Conservation (phyloP, 1,140 invertebrate genomes). For the Fopius arisanus region DNA sequence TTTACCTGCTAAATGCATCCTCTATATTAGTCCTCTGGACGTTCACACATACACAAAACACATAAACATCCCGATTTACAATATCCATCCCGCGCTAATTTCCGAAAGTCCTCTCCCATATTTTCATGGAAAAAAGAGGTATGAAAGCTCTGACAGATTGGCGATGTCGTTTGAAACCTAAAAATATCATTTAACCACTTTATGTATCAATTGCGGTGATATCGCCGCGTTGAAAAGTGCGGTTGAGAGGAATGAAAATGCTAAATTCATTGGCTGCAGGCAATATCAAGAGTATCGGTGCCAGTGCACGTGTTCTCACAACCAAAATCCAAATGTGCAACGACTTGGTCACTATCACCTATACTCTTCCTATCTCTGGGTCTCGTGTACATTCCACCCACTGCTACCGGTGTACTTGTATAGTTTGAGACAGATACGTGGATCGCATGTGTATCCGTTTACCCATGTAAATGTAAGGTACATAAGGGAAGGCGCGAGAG, state of each 20-base stretch:
- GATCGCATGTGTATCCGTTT: slow-evolving; percentile 15
- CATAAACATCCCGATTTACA: too few relatives aligned
- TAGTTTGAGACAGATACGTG: slow-evolving; percentile 12
- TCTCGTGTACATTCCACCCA: not conserved
- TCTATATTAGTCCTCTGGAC: not conserved
- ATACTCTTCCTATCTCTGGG: too few relatives aligned
- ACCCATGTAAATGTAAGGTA: not conserved
- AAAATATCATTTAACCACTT: not conserved
- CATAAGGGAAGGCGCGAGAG: not conserved
- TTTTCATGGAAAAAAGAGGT: not conserved
- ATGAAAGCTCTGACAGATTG: not conserved
- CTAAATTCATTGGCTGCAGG: not conserved
- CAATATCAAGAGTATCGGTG: not conserved
- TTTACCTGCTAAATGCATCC: not conserved
- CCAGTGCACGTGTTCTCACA: not conserved
- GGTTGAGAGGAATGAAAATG: not conserved
- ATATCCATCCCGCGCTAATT: too few relatives aligned
- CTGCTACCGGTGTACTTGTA: not conserved
- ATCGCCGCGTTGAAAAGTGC: not conserved
- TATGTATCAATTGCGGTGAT: slow-evolving; percentile 14
- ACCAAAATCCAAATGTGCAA: slow-evolving; percentile 6
- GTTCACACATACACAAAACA: not conserved
- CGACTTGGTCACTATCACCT: not conserved
- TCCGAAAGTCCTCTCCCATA: too few relatives aligned
- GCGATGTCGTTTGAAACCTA: not conserved